Evolutionary conservation across 2,113 vertebrate species (phyloP).

Genomic region (Aix galericulata): DNA sequence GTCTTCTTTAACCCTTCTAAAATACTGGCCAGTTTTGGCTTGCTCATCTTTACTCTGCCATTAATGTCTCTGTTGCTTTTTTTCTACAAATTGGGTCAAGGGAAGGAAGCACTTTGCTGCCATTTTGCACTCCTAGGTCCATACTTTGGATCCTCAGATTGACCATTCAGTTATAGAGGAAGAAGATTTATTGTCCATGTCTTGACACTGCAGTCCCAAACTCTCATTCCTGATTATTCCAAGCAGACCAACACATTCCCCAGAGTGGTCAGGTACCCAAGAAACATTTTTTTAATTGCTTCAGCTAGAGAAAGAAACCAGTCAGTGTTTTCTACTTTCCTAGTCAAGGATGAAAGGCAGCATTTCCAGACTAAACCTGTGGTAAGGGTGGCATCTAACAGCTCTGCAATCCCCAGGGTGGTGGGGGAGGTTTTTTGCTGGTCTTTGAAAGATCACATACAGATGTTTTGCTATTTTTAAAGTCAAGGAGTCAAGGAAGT

Average conservation of each 20-base stretch:
- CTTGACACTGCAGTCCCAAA: neutral
- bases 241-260: neutral
- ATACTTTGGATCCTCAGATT: neutral
- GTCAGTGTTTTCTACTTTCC: neutral
- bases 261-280: neutral
- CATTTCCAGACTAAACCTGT: neutral
- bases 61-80: neutral
- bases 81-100: neutral
- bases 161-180: neutral
- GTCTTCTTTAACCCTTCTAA: neutral
- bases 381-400: slow-evolving; percentile 16
- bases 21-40: neutral
- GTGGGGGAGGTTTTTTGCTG: neutral
- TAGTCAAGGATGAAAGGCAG: neutral
- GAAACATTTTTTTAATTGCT: neutral
- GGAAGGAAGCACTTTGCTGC: neutral
- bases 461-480: neutral
- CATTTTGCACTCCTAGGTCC: neutral
- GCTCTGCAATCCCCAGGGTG: neutral
- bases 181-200: neutral
- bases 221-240: neutral
- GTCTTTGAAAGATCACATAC: neutral
- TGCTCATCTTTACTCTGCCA: neutral
- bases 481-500: neutral
- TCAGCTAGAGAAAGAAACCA: neutral